Evolutionary conservation across 1,140 invertebrate species (phyloP).

Genomic region (Drosophila seguyi): DNA sequence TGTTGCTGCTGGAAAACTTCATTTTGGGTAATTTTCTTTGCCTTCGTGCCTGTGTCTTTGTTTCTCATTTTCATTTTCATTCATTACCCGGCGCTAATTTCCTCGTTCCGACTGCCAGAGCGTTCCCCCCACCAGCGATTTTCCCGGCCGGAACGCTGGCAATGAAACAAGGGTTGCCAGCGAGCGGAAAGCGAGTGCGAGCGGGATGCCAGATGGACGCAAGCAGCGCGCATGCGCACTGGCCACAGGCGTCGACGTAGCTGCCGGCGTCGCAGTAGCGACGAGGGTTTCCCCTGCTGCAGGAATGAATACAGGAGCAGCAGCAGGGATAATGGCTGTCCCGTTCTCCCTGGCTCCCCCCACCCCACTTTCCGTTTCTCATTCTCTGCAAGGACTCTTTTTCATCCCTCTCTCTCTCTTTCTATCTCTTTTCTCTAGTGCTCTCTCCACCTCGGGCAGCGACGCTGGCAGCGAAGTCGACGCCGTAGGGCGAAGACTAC

Average conservation of each 20-base stretch:
- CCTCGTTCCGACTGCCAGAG: conserved; percentile 50
- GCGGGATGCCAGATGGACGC: conserved; percentile 12
- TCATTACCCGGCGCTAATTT: conserved; percentile 80
- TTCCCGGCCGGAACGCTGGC: conserved; percentile 35
- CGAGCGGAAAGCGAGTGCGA: conserved; percentile 9
- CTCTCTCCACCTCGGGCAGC: conserved; percentile 13
- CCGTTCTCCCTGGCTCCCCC: conserved; percentile 15
- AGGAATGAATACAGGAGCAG: conserved; percentile 50
- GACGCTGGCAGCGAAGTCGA: conserved; percentile 39
- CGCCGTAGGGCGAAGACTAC: conserved; percentile 57
- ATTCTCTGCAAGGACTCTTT: not conserved
- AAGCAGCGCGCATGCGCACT: conserved; percentile 63
- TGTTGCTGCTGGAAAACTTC: conserved; percentile 67
- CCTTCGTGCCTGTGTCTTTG: conserved; percentile 49
- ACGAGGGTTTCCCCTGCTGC: conserved; percentile 57
- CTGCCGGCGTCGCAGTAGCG: conserved; percentile 31
- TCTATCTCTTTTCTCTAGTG: not conserved
- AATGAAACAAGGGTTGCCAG: conserved; percentile 42
- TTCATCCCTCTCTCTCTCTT: conserved; percentile 1
- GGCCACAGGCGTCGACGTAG: conserved; percentile 55
- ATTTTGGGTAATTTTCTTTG: conserved; percentile 77
- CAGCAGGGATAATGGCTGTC: conserved; percentile 75
- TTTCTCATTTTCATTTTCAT: conserved; percentile 83
- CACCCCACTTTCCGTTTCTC: conserved; percentile 1
- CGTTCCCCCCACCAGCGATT: conserved; percentile 52